phyloP scores from a whole-genome alignment of 2,113 vertebrate genomes.

The Rhea americana region DNA sequence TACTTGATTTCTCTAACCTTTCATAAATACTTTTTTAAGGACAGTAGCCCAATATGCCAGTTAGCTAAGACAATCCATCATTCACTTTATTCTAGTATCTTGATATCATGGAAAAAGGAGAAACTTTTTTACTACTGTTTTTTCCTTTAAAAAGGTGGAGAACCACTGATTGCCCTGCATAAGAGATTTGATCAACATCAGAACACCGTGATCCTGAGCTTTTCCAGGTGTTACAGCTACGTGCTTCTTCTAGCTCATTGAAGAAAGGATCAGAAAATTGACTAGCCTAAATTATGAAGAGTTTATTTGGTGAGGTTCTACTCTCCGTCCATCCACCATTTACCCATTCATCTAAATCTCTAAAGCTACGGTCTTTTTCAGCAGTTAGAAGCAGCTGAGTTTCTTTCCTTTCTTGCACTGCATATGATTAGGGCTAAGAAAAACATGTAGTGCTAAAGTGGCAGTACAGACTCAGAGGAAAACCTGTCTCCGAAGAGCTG shows the following conservation, averaged over 20 bases:
- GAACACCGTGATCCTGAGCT: background rate
- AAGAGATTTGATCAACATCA: background rate
- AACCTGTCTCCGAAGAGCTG: conserved; percentile 71
- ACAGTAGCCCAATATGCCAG: background rate
- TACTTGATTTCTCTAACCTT: background rate
- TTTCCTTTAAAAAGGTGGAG: background rate
- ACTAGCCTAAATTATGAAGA: background rate
- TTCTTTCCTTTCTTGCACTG: conserved; percentile 69
- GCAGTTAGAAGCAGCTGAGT: conserved; percentile 57
- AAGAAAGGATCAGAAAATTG: background rate
- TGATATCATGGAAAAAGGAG: background rate
- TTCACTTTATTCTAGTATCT: background rate
- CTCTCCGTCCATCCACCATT: conserved; percentile 26
- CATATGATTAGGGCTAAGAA: conserved; percentile 74
- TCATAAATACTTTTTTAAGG: background rate
- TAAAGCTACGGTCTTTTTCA: conserved; percentile 51
- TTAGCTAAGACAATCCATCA: background rate
- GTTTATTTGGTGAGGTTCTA: background rate
- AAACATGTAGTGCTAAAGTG: conserved; percentile 72
- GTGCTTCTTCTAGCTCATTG: background rate
- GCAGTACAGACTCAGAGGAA: conserved; percentile 70
- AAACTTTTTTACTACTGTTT: background rate
- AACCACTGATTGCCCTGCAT: background rate
- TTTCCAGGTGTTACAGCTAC: background rate
- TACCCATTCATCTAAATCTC: conserved; percentile 50